Percentiles rank a stretch among this genome's conserved stretches.
phyloP scores from a whole-genome alignment of 2,113 vertebrate genomes.

The Prionailurus bengalensis region DNA sequence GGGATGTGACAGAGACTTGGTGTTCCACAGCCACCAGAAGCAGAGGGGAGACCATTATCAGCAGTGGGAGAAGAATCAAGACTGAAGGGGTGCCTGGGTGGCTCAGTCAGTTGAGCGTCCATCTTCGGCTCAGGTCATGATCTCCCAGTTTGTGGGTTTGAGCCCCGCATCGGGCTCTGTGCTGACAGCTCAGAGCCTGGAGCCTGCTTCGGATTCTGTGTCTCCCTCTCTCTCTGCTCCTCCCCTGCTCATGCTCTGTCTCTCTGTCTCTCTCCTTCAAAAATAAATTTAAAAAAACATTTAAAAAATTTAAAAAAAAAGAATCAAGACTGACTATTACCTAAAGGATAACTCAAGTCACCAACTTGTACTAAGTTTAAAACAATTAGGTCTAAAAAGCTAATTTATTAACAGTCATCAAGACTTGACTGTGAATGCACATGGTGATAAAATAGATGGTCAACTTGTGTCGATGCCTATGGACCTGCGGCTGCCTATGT shows the following conservation, averaged over 20 bases:
- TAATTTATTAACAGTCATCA: neutral
- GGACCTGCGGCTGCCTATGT: neutral
- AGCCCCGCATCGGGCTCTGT: too few species aligned
- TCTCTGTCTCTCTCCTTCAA: too few species aligned
- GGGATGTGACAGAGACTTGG: neutral
- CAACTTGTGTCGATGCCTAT: neutral
- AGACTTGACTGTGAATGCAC: neutral
- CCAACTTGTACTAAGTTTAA: neutral
- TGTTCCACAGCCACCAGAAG: neutral
- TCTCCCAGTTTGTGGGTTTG: too few species aligned
- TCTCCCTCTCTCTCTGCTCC: too few species aligned
- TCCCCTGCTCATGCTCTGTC: too few species aligned
- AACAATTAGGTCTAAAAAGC: neutral
- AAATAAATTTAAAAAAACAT: too few species aligned
- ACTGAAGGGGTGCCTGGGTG: neutral
- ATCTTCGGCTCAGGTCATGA: too few species aligned
- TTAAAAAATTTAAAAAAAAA: neutral
- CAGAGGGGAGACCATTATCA: neutral
- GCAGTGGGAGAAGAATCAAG: neutral
- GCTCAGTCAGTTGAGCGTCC: too few species aligned
- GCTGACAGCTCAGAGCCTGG: too few species aligned
- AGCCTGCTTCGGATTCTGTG: too few species aligned
- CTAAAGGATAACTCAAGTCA: neutral
- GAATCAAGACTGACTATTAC: neutral
- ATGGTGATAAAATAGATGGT: neutral